A percentile compares a stretch with the other conserved stretches of the same genome.
These are phyloP conservation scores for Pterophyllum scalare DNA, from an alignment of 2,113 vertebrate genomes.

Conservation along the genomic window DNA sequence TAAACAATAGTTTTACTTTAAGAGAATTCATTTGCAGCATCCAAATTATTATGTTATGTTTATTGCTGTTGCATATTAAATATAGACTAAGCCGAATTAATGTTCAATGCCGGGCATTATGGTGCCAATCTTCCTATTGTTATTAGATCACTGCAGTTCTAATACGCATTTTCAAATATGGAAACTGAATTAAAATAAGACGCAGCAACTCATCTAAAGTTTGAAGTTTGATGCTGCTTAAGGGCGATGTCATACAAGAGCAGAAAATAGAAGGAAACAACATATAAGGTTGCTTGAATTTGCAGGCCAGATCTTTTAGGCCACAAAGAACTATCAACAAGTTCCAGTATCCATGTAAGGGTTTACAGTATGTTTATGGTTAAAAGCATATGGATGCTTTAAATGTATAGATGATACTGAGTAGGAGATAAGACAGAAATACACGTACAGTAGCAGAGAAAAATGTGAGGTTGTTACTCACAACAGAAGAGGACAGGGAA, in stretches of 20 bases:
- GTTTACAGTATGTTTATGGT: neutral
- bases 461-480: neutral
- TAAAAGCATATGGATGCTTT: neutral
- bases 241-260: neutral
- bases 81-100: neutral
- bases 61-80: neutral
- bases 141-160: neutral
- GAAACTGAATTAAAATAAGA: neutral
- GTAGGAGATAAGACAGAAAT: neutral
- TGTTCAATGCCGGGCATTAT: neutral
- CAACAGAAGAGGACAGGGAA: neutral
- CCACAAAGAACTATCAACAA: neutral
- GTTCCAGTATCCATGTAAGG: neutral
- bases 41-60: neutral
- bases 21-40: too few relatives aligned
- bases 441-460: neutral
- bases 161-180: neutral
- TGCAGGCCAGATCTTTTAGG: too few relatives aligned
- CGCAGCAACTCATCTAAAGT: neutral
- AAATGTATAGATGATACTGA: neutral
- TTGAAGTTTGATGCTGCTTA: neutral
- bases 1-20: too few relatives aligned
- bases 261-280: neutral
- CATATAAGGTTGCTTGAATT: neutral
- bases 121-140: neutral